Evolutionary conservation across 2,797 vertebrate species (phyloP).

Genomic region (Chrosomus eos): DNA sequence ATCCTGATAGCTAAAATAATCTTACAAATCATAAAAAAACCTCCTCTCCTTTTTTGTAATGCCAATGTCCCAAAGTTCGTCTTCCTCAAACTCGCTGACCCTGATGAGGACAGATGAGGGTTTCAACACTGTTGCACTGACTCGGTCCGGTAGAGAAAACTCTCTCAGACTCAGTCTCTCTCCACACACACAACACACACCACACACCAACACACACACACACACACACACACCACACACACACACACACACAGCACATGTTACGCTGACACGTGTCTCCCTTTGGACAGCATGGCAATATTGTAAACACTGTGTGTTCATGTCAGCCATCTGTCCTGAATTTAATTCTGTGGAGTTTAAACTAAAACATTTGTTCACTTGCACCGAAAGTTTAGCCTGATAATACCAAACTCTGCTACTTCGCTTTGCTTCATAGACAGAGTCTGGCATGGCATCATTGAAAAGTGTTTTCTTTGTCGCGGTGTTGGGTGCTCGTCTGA

Average conservation of each 20-base stretch:
- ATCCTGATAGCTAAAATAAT: background rate
- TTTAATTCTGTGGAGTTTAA: background rate
- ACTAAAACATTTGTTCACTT: background rate
- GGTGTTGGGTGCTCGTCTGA: too few species aligned
- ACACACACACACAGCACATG: conserved; percentile 9
- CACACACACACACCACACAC: conserved; percentile 26
- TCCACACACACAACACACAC: conserved; percentile 20
- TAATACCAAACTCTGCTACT: too few species aligned
- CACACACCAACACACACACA: conserved; percentile 31
- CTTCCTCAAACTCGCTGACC: background rate
- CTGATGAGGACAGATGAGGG: background rate
- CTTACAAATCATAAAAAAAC: background rate
- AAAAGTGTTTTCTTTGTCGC: too few species aligned
- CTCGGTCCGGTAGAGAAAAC: background rate
- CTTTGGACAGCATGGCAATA: conserved; percentile 27
- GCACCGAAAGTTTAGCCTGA: too few species aligned
- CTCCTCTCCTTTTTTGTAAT: too few species aligned
- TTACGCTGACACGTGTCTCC: conserved; percentile 1
- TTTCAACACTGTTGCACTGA: background rate
- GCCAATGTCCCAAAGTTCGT: background rate
- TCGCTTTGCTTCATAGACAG: too few species aligned
- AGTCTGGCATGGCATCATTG: too few species aligned
- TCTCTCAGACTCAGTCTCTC: background rate
- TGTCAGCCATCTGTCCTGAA: conserved; percentile 1
- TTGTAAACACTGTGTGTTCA: conserved; percentile 18